Percentiles rank a stretch among this genome's conserved stretches.
Conservation (phyloP, 2,797 vertebrate genomes). For the Malacoraja senta region DNA sequence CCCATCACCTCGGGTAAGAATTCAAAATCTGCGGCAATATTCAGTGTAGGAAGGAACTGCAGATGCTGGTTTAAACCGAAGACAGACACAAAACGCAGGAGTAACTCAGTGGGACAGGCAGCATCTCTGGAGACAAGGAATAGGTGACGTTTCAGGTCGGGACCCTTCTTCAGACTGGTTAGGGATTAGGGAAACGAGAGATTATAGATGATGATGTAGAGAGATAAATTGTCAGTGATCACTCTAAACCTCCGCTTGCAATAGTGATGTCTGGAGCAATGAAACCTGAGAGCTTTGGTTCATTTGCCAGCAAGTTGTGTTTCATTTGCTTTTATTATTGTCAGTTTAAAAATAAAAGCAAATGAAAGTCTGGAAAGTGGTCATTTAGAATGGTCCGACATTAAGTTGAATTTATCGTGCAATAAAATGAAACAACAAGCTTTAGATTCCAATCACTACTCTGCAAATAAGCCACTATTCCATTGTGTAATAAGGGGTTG, state of each 20-base stretch:
- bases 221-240: not conserved
- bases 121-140: too few relatives aligned
- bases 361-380: not conserved
- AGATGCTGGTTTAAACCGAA: too few relatives aligned
- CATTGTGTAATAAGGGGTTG: not conserved
- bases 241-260: not conserved
- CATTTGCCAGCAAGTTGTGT: not conserved
- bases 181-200: too few relatives aligned
- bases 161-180: too few relatives aligned
- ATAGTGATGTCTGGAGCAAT: not conserved
- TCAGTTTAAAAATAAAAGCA: not conserved
- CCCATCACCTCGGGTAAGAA: not conserved
- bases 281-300: not conserved
- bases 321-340: not conserved
- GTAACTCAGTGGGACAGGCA: too few relatives aligned
- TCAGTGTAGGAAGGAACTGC: too few relatives aligned
- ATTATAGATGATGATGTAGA: too few relatives aligned
- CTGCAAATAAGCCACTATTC: not conserved
- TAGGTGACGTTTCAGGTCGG: too few relatives aligned
- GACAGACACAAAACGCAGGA: too few relatives aligned
- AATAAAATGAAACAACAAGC: too few relatives aligned
- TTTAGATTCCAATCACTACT: not conserved
- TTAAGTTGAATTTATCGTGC: not conserved
- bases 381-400: not conserved
- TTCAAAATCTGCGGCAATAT: not conserved